phyloP scores from a whole-genome alignment of 2,113 vertebrate genomes.

The Rhea pennata region DNA sequence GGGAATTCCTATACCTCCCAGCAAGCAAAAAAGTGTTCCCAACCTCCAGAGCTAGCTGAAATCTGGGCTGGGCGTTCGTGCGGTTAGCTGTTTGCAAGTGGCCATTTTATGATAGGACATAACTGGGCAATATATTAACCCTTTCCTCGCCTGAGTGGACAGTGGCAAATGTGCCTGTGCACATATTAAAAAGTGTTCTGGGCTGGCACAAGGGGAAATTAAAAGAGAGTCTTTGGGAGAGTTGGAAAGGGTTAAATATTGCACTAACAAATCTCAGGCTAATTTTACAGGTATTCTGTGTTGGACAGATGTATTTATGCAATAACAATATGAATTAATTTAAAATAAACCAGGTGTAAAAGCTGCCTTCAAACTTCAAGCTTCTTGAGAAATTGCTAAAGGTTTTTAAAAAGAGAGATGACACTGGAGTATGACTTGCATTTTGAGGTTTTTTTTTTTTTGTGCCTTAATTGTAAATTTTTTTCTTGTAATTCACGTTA shows the following conservation, averaged over 20 bases:
- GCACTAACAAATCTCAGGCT: slow-evolving; percentile 53
- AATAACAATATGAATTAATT: slow-evolving; percentile 38
- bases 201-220: slow-evolving; percentile 37
- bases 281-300: slow-evolving; percentile 55
- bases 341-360: slow-evolving; percentile 57
- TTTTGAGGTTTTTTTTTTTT: slow-evolving; percentile 42
- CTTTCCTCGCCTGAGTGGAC: slow-evolving; percentile 72
- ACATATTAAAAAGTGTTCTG: slow-evolving; percentile 48
- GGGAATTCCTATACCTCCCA: neutral
- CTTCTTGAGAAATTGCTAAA: slow-evolving; percentile 45
- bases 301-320: slow-evolving; percentile 66
- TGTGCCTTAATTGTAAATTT: slow-evolving; percentile 50
- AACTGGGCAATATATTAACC: slow-evolving; percentile 74
- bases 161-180: slow-evolving; percentile 38
- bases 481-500: slow-evolving; percentile 49
- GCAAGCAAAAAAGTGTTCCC: neutral
- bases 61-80: slow-evolving; percentile 91
- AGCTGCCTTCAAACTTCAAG: slow-evolving; percentile 59
- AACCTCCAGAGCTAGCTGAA: slow-evolving; percentile 70
- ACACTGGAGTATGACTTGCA: slow-evolving; percentile 32
- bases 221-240: slow-evolving; percentile 63
- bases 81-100: slow-evolving; percentile 92
- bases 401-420: slow-evolving; percentile 13
- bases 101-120: slow-evolving; percentile 87
- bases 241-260: slow-evolving; percentile 82